Evolutionary conservation across 2,888 invertebrate species (phyloP).

Genomic region (Brenthis ino): DNA sequence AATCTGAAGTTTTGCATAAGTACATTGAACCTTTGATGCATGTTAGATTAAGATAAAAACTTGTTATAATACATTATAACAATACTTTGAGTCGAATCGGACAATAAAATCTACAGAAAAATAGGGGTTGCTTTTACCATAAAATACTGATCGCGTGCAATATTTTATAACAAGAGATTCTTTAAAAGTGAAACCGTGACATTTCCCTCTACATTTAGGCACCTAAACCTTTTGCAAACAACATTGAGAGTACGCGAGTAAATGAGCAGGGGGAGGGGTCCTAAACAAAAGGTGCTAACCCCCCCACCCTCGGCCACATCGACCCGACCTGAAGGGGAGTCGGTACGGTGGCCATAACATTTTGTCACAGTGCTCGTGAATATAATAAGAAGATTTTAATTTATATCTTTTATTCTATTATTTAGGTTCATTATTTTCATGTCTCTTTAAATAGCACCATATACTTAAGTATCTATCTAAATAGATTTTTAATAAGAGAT

Average conservation of each 20-base stretch:
- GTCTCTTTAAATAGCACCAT: neutral
- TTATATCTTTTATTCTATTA: neutral
- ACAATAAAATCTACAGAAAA: neutral
- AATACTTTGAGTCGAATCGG: neutral
- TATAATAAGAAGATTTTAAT: neutral
- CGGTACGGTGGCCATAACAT: conserved; percentile 45
- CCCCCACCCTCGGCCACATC: conserved; percentile 58
- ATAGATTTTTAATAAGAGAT: too few species aligned
- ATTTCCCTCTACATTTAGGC: conserved; percentile 78
- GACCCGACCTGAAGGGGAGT: conserved; percentile 64
- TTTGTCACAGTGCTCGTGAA: neutral
- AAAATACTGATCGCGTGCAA: conserved; percentile 38
- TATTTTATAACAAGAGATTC: conserved; percentile 46
- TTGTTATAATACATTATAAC: too few species aligned
- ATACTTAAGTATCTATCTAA: too few species aligned
- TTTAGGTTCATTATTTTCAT: neutral
- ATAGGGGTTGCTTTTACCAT: conserved; percentile 22
- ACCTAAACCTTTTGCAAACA: conserved; percentile 80
- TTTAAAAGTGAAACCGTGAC: conserved; percentile 78
- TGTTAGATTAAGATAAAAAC: too few species aligned
- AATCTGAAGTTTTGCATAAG: too few species aligned
- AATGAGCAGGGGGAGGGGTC: conserved; percentile 71
- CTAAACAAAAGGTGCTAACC: conserved; percentile 81
- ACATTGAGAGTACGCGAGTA: conserved; percentile 70
- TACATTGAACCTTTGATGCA: too few species aligned